Evolutionary conservation across 1,140 invertebrate species (phyloP).

Genomic region (Drosophila simulans): DNA sequence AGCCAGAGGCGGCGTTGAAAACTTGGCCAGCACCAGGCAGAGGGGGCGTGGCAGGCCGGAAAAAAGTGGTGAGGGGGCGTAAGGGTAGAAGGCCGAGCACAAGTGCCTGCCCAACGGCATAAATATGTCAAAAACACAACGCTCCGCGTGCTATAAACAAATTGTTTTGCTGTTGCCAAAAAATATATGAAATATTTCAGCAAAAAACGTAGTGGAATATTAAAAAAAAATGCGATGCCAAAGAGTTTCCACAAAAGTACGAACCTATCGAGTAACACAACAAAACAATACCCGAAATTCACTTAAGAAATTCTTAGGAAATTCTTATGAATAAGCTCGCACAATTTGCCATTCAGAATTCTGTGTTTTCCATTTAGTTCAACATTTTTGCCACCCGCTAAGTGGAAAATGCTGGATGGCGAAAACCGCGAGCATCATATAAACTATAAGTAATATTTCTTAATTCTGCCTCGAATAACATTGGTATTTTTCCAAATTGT

Average conservation of each 20-base stretch:
- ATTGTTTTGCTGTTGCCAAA: conserved; percentile 75
- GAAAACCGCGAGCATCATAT: conserved; percentile 20
- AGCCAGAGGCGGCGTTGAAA: conserved; percentile 43
- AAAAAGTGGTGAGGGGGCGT: neutral
- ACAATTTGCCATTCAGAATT: conserved; percentile 45
- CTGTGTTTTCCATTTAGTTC: conserved; percentile 44
- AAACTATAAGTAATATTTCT: conserved; percentile 41
- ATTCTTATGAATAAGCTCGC: conserved; percentile 41
- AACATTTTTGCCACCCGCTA: conserved; percentile 43
- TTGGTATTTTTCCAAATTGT: conserved; percentile 3
- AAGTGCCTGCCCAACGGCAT: conserved; percentile 72
- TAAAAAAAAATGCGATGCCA: conserved; percentile 34
- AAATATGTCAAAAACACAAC: conserved; percentile 81
- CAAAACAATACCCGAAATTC: conserved; percentile 22
- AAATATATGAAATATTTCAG: conserved; percentile 33
- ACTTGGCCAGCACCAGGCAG: conserved; percentile 15
- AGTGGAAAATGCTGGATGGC: neutral
- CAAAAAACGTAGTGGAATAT: conserved; percentile 48
- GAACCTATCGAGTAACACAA: conserved; percentile 26
- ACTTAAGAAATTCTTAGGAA: conserved; percentile 38
- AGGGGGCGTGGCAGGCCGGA: neutral
- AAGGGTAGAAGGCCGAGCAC: conserved; percentile 13
- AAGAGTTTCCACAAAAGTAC: conserved; percentile 6
- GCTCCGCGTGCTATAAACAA: conserved; percentile 73
- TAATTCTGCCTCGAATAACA: conserved; percentile 13